A percentile compares a stretch with the other conserved stretches of the same genome.
Conservation (phyloP, 1,140 invertebrate genomes). For the Drosophila bipectinata region DNA sequence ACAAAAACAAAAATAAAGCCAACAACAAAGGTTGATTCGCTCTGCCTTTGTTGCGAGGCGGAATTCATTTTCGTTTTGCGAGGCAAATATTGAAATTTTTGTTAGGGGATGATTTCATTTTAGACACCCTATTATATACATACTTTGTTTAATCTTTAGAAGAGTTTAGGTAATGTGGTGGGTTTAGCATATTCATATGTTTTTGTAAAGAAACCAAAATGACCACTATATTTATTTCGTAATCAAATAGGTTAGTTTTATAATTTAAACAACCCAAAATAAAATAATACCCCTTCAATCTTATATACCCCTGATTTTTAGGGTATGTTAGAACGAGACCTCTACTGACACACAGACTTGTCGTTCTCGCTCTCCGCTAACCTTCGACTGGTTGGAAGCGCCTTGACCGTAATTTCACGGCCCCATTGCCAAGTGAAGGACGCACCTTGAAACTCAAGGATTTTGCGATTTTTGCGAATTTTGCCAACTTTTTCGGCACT, state of each 20-base stretch:
- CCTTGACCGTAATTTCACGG: slow-evolving; percentile 79
- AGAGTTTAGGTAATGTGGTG: neutral
- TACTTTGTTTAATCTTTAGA: neutral
- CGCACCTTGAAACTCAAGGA: slow-evolving; percentile 81
- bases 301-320: neutral
- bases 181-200: too few species aligned
- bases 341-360: slow-evolving; percentile 28
- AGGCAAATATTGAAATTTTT: slow-evolving; percentile 11
- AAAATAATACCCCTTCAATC: neutral
- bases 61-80: slow-evolving; percentile 29
- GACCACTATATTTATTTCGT: too few species aligned
- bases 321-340: slow-evolving; percentile 37
- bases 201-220: too few species aligned
- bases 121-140: slow-evolving; percentile 13
- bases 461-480: slow-evolving; percentile 72
- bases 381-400: slow-evolving; percentile 35
- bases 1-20: slow-evolving; percentile 35
- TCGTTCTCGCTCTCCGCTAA: slow-evolving; percentile 54
- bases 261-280: too few species aligned
- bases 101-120: neutral
- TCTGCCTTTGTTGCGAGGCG: slow-evolving; percentile 51
- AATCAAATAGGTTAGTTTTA: too few species aligned
- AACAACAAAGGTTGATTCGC: slow-evolving; percentile 35
- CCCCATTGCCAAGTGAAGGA: slow-evolving; percentile 75
- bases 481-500: slow-evolving; percentile 65